Evolutionary conservation across 2,797 vertebrate genomes (phyloP).

Genomic region (Hyperoplus lanceolatus): DNA sequence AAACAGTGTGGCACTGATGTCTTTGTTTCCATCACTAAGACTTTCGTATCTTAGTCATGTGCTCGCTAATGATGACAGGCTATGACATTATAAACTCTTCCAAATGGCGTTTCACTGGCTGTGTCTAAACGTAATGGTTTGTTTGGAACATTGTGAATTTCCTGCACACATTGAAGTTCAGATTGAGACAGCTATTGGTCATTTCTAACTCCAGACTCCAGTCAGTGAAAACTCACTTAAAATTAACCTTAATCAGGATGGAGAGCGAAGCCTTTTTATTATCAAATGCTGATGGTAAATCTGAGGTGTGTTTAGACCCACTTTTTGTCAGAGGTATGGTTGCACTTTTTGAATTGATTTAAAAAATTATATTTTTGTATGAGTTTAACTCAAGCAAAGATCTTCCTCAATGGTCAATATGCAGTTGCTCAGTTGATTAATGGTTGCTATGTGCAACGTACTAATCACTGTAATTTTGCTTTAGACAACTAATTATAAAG

Average conservation of each 20-base stretch:
- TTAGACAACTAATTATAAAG: constrained; percentile 64
- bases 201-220: constrained; percentile 20
- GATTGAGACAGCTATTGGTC: not conserved
- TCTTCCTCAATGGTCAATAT: constrained; percentile 31
- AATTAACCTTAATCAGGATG: constrained; percentile 4
- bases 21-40: constrained; percentile 44
- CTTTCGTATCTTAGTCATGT: constrained; percentile 36
- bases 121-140: constrained; percentile 51
- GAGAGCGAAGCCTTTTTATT: not conserved
- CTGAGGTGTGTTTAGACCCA: not conserved
- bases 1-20: constrained; percentile 26
- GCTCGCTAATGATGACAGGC: constrained; percentile 20
- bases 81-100: constrained; percentile 15
- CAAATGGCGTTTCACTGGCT: constrained; percentile 37
- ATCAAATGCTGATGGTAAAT: not conserved
- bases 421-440: constrained; percentile 55
- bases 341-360: too few species aligned
- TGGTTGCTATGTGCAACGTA: constrained; percentile 48
- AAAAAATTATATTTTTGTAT: not conserved
- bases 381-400: not conserved
- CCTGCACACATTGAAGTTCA: constrained; percentile 31
- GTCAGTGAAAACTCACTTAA: constrained; percentile 29
- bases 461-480: constrained; percentile 71
- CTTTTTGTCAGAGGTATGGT: not conserved
- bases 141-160: constrained; percentile 49